Evolutionary conservation across 2,113 vertebrate genomes (phyloP).

Genomic region (Vombatus ursinus): DNA sequence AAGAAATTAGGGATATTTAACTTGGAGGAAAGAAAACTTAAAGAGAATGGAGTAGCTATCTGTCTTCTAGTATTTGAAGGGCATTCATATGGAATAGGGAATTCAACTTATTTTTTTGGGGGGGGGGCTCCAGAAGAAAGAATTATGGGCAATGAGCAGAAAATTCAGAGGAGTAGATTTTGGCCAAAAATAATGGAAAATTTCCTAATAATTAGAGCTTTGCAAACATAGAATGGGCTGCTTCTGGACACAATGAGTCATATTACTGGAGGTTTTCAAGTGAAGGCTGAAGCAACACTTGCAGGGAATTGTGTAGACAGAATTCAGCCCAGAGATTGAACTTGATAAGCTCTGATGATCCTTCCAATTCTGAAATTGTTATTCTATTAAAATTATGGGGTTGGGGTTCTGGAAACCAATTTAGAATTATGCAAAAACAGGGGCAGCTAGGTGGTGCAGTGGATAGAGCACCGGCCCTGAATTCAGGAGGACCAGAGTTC

Average conservation of each 20-base stretch:
- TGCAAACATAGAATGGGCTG: background rate
- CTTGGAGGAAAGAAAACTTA: background rate
- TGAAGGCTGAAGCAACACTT: background rate
- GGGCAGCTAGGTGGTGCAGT: too few relatives aligned
- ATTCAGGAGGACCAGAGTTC: too few relatives aligned
- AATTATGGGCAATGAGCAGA: background rate
- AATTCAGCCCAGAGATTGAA: background rate
- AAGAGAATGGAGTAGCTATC: background rate
- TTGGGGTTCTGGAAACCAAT: background rate
- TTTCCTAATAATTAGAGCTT: background rate
- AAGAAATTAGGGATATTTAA: background rate
- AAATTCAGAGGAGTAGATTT: background rate
- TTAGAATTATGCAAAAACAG: background rate
- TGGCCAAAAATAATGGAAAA: background rate
- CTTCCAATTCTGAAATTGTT: background rate
- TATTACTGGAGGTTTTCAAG: background rate
- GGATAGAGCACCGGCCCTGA: too few relatives aligned
- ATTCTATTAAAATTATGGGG: background rate
- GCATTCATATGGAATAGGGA: background rate
- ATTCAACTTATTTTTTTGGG: background rate
- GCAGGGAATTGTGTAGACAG: background rate
- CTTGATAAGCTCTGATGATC: background rate
- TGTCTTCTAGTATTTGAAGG: background rate
- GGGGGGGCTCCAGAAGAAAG: background rate
- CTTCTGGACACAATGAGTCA: background rate